Base-by-base conservation (phyloP, 2,113 vertebrate species). In the Ramphastos sulfuratus region DNA sequence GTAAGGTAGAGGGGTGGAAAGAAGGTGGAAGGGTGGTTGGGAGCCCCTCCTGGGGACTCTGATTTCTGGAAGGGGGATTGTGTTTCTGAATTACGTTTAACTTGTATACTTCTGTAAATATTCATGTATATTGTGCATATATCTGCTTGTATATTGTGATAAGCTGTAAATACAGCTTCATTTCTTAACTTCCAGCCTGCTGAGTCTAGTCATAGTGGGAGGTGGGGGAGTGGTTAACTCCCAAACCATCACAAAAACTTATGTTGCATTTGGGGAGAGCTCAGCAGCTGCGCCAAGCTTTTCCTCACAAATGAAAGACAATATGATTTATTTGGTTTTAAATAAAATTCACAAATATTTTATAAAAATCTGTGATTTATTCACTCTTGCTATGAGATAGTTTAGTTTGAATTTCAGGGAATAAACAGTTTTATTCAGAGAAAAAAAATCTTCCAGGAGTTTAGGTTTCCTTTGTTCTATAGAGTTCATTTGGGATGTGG, bases 401-500 rank as follows among this genome's bases (percentile, higher is more conserved):
- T 60, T 12, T 70, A 56, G 9, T 18, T 65, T 87, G 33, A 50
- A 59, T 93, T 91, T 73, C 46, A 70, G 13, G 6, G 16, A 81
- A 87, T 23, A 5, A 83, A 46, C 64, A 60, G 25, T 71, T 94
- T 61, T 80, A 4, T 9, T 92, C 27, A 44, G 63, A 6, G 50
- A 52, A 79, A 27, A 83, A 89, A 91, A 88, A 7, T 18, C 15
- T 70, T 84, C 23, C 61, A 54, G 90, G 39, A 73, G 21, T 58
- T 93, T 72, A 63, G 15, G 23, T 79, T 83, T 79, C 33, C 39
- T 95, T 93, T 58, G 11, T 59, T 50, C 74, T 70, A 14, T 76
- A 14, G 80, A 85, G 75, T 82, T 90, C 54, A 76, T 94, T 67
- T 96, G 72, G 73, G 80, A 91, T 90, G 81, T 95, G 82, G 72